These are phyloP conservation scores for Tiphia femorata DNA, from an alignment of 2,888 invertebrate species.

Conservation along the genomic window DNA sequence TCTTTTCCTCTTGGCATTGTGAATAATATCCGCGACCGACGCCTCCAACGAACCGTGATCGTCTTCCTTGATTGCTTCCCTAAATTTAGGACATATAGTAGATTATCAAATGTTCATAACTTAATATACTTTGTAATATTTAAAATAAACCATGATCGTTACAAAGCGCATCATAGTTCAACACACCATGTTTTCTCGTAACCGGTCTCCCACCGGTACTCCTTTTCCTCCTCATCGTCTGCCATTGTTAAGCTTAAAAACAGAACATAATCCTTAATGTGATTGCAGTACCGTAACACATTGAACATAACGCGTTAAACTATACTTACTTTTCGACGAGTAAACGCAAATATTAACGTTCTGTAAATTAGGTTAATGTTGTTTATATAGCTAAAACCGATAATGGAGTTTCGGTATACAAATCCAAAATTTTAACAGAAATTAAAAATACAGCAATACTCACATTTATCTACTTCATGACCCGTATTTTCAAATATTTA, in stretches of 20 bases:
- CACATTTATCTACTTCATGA: too few species aligned
- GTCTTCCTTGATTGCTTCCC: constrained; percentile 97
- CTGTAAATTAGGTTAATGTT: constrained; percentile 30
- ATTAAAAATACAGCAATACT: too few species aligned
- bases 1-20: constrained; percentile 87
- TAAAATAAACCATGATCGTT: background rate
- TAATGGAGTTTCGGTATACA: background rate
- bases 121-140: background rate
- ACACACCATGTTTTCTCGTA: constrained; percentile 93
- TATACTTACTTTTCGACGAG: too few species aligned
- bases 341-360: background rate
- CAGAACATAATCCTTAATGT: constrained; percentile 31
- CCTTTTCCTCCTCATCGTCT: constrained; percentile 84
- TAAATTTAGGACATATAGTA: constrained; percentile 63
- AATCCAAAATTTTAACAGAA: too few species aligned
- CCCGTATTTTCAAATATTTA: too few species aligned
- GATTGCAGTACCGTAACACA: background rate
- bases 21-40: constrained; percentile 91
- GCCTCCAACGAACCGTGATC: constrained; percentile 92
- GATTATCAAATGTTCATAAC: background rate
- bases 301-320: background rate
- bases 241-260: constrained; percentile 87
- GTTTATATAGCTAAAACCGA: constrained; percentile 18
- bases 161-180: constrained; percentile 6
- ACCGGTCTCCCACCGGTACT: constrained; percentile 95